Conservation (phyloP, 2,113 vertebrate species). For the Axis porcinus region DNA sequence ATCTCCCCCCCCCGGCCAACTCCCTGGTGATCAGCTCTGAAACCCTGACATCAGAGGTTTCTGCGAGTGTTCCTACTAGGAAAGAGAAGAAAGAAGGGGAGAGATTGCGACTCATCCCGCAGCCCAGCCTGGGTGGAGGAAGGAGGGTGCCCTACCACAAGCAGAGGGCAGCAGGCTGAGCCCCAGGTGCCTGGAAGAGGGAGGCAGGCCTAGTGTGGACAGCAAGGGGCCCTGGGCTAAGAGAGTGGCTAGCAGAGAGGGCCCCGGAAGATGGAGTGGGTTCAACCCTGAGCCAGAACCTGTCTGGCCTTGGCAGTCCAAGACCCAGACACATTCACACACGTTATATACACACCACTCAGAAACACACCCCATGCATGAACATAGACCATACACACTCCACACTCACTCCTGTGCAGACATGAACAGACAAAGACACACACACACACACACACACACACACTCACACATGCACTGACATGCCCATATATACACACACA, state of each 20-base stretch:
- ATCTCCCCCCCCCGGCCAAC: not conserved
- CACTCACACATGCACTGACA: no score
- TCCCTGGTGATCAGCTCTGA: not conserved
- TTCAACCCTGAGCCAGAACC: not conserved
- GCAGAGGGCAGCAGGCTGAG: not conserved
- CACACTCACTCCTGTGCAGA: not conserved
- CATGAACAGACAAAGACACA: not conserved
- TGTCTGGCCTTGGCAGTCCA: not conserved
- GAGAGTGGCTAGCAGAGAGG: not conserved
- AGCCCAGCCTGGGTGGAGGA: not conserved
- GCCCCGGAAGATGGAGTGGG: not conserved
- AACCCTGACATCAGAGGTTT: not conserved
- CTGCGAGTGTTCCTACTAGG: not conserved
- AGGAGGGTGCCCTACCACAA: not conserved
- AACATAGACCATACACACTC: not conserved
- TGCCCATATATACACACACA: not conserved
- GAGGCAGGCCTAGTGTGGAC: not conserved
- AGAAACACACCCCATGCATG: not conserved
- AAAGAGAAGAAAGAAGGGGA: not conserved
- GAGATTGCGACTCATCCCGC: not conserved
- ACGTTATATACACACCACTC: not conserved
- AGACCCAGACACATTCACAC: not conserved
- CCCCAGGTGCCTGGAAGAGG: not conserved
- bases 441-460: not conserved
- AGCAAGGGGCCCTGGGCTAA: not conserved